Evolutionary conservation across 2,888 invertebrate genomes (phyloP).

Genomic region (Parelbella ahira): DNA sequence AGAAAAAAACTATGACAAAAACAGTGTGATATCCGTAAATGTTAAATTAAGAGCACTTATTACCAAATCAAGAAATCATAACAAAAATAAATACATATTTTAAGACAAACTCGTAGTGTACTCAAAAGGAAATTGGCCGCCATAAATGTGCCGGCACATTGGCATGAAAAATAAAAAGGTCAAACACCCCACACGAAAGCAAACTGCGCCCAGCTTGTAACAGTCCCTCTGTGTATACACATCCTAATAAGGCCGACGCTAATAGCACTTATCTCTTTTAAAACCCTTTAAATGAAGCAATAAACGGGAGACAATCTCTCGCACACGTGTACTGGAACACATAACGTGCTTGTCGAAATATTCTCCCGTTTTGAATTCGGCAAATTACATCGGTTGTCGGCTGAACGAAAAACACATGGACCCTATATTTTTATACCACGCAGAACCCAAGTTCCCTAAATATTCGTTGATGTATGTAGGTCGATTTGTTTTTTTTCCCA

Average conservation of each 20-base stretch:
- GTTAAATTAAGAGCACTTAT: no score
- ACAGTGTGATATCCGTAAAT: no score
- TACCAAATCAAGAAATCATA: no score
- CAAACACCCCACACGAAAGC: constrained; percentile 29
- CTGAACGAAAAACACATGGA: no score
- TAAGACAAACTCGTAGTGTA: no score
- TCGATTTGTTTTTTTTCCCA: not conserved
- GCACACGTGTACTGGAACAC: constrained; percentile 4
- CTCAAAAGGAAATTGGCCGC: constrained; percentile 19
- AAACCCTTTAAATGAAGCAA: constrained; percentile 69
- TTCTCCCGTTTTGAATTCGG: constrained; percentile 21
- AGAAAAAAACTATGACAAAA: no score
- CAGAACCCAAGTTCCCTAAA: constrained; percentile 11
- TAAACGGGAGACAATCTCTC: constrained; percentile 44
- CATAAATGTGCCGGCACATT: constrained; percentile 13
- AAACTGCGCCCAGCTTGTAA: constrained; percentile 23
- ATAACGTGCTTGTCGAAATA: constrained; percentile 14
- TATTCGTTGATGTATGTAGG: not conserved
- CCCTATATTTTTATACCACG: no score
- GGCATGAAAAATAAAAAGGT: constrained; percentile 26
- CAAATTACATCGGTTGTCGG: constrained; percentile 22
- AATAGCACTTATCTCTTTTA: constrained; percentile 63
- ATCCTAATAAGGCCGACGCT: constrained; percentile 49
- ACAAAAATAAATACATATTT: no score
- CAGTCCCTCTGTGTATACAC: constrained; percentile 42